Evolutionary conservation across 2,113 vertebrate genomes (phyloP).

Genomic region (Sceloporus undulatus): DNA sequence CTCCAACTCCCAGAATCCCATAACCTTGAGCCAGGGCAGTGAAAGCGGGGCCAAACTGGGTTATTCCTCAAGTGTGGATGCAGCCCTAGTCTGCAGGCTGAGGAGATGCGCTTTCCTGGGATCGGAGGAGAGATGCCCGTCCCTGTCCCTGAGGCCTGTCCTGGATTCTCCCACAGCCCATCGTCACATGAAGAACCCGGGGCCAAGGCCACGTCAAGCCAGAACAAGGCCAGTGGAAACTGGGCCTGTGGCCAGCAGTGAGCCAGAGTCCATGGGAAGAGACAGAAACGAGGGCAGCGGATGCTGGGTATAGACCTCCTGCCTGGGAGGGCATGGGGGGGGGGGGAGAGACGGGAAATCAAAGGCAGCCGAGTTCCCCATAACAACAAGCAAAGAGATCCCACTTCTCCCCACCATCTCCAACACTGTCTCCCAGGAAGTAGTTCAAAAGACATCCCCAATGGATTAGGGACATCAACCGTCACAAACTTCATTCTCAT

Average conservation of each 20-base stretch:
- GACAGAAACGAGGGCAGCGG: neutral
- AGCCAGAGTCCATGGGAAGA: neutral
- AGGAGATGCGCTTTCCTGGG: accelerated
- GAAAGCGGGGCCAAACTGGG: no score
- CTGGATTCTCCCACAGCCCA: neutral
- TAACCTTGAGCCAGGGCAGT: no score
- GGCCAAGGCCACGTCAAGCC: neutral
- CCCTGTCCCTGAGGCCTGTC: no score
- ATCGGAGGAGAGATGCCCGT: accelerated
- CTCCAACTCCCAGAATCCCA: no score
- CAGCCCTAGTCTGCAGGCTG: no score
- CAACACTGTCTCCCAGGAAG: neutral
- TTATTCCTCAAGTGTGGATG: no score
- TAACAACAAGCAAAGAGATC: neutral
- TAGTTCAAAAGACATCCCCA: neutral
- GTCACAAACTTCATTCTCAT: no score
- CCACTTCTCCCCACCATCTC: neutral
- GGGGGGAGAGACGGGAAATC: neutral
- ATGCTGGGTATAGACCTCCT: neutral
- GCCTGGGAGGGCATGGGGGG: neutral
- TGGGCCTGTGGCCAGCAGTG: neutral
- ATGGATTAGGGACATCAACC: neutral
- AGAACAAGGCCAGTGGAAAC: conserved; percentile 5
- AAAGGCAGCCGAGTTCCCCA: no score
- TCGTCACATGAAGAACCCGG: neutral